Conservation (phyloP, 2,888 invertebrate genomes). For the Scaptomyza caliginosa region DNA sequence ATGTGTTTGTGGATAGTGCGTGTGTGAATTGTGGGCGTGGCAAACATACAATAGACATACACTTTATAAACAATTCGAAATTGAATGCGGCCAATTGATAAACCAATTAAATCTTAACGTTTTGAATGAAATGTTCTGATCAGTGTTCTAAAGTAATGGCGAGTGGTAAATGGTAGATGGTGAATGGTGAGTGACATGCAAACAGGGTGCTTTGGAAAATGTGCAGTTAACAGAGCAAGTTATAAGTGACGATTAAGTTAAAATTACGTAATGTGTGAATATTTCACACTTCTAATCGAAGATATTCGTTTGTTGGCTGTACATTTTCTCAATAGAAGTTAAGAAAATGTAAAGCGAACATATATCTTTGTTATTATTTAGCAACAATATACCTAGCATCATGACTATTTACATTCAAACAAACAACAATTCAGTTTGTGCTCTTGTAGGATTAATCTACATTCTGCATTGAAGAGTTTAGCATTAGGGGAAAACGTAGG, state of each 20-base stretch:
- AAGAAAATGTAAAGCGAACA: constrained; percentile 4
- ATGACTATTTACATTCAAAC: constrained; percentile 1
- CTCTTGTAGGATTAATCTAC: constrained; percentile 24
- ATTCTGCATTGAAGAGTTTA: constrained; percentile 15
- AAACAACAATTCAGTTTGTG: constrained; percentile 22
- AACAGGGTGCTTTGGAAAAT: constrained; percentile 27
- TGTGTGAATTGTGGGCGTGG: constrained; percentile 26
- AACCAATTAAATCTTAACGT: constrained; percentile 50
- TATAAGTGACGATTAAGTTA: neutral
- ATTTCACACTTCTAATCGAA: neutral
- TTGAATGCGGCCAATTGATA: constrained; percentile 58
- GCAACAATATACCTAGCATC: constrained; percentile 1
- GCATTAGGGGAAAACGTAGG: neutral
- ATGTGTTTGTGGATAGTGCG: constrained; percentile 26
- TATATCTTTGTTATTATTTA: neutral
- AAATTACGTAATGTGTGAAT: neutral
- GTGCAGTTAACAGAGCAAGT: constrained; percentile 40
- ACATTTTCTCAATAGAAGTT: neutral
- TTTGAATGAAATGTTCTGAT: constrained; percentile 13
- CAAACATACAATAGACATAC: constrained; percentile 47
- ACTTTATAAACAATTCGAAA: constrained; percentile 35
- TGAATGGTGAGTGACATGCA: constrained; percentile 41
- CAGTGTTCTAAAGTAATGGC: neutral
- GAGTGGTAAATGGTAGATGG: constrained; percentile 14
- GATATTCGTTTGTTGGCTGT: neutral